phyloP scores from a whole-genome alignment of 2,797 vertebrate species.

The Sebastes reedi region DNA sequence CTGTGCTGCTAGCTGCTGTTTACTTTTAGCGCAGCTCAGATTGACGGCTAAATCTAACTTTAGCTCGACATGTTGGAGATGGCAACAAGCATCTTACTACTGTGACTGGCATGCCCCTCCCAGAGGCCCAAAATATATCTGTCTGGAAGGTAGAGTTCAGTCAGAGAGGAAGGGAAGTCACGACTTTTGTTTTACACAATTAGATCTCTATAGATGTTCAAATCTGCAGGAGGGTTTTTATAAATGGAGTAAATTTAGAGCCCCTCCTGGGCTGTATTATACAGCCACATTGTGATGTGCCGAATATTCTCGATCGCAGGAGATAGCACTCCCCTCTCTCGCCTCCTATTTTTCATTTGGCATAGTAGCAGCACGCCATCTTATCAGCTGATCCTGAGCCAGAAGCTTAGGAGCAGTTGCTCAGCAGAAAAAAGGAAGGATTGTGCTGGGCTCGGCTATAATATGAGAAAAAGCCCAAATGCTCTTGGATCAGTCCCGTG shows the following conservation, averaged over 20 bases:
- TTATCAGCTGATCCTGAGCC: conserved; percentile 80
- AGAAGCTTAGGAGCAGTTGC: conserved; percentile 78
- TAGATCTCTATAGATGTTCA: neutral
- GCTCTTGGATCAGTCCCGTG: conserved; percentile 67
- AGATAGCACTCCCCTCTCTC: conserved; percentile 51
- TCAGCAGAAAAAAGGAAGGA: conserved; percentile 77
- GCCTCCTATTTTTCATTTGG: conserved; percentile 67
- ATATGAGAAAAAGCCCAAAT: conserved; percentile 62
- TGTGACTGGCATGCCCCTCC: conserved; percentile 56
- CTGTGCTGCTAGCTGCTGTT: conserved; percentile 48
- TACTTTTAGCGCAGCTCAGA: conserved; percentile 60
- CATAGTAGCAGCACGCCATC: conserved; percentile 65
- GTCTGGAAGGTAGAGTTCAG: conserved; percentile 23
- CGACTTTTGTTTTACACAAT: conserved; percentile 9
- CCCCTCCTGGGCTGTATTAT: neutral
- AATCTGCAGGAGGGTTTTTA: neutral
- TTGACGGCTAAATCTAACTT: conserved; percentile 67
- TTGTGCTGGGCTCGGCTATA: conserved; percentile 70
- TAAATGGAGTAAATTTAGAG: conserved; percentile 17
- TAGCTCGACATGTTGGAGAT: conserved; percentile 59
- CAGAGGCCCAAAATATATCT: conserved; percentile 46
- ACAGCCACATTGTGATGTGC: conserved; percentile 16
- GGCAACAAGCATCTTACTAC: conserved; percentile 66
- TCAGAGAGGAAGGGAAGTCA: conserved; percentile 12
- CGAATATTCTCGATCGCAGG: conserved; percentile 36